Evolutionary conservation across 1,140 invertebrate species (phyloP).

Genomic region (Hylyphantes graminicola): DNA sequence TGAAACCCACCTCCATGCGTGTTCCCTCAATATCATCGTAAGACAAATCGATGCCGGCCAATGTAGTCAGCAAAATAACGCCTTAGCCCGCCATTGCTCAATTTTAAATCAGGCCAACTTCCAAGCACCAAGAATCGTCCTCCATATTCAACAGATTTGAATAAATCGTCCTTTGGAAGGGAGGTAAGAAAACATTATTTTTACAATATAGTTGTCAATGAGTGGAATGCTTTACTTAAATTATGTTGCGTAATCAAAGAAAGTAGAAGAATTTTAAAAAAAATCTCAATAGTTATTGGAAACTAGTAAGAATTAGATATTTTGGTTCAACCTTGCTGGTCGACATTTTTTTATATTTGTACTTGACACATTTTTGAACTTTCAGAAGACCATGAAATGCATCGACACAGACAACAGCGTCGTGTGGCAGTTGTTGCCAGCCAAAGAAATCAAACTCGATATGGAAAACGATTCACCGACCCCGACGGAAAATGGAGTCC

Average conservation of each 20-base stretch:
- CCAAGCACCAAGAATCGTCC: neutral
- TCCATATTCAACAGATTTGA: neutral
- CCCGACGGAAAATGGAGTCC: slow-evolving; percentile 38
- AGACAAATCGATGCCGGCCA: neutral
- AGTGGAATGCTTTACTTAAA: no score
- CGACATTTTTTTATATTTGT: no score
- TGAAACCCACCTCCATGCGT: neutral
- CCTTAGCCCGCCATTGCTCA: neutral
- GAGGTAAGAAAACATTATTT: no score
- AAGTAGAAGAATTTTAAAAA: no score
- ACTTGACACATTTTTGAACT: neutral
- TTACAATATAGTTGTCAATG: no score
- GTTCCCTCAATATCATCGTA: neutral
- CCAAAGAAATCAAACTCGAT: slow-evolving; percentile 22
- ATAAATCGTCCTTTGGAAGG: no score
- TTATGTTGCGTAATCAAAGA: no score
- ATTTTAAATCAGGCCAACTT: neutral
- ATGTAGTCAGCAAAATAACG: neutral
- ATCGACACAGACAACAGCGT: slow-evolving; percentile 45
- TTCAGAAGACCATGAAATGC: slow-evolving; percentile 36
- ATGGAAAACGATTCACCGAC: slow-evolving; percentile 39
- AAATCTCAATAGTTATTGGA: no score
- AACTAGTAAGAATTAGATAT: no score
- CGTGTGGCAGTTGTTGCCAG: slow-evolving; percentile 51
- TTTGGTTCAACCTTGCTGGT: no score